These are phyloP conservation scores for Carlito syrichta DNA, from an alignment of 2,113 vertebrate genomes.

Conservation along the genomic window DNA sequence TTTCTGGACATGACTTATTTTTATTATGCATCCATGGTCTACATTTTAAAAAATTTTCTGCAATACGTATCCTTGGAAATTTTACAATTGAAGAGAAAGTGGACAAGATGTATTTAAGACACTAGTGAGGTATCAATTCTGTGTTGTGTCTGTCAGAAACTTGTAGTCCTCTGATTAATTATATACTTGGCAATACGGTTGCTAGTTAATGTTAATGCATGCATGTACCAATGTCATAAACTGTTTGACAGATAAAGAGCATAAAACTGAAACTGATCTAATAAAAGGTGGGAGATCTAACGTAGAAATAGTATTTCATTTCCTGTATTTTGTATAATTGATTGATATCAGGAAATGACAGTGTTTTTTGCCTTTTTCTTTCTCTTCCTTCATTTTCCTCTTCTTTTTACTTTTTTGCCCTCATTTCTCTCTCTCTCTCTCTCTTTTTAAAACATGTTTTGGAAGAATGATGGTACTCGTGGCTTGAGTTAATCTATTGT, in stretches of 20 bases:
- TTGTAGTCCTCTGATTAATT: not conserved
- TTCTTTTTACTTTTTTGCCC: not conserved
- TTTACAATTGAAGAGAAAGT: not conserved
- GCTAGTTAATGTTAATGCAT: not conserved
- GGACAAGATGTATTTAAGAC: not conserved
- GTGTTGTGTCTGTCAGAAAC: not conserved
- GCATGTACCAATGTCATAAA: not conserved
- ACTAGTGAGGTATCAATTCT: not conserved
- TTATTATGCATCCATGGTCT: not conserved
- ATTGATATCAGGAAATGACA: not conserved
- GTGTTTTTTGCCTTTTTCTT: not conserved
- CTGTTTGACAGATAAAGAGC: not conserved
- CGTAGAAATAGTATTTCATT: not conserved
- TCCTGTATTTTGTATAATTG: not conserved
- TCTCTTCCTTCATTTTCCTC: not conserved
- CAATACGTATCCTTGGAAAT: not conserved
- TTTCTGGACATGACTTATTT: not conserved
- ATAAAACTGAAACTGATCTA: not conserved
- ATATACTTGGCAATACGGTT: not conserved
- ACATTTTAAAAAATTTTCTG: not conserved
- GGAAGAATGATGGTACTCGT: not conserved
- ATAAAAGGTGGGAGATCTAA: not conserved
- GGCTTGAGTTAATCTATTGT: not conserved
- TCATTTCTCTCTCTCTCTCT: no score
- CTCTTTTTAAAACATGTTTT: not conserved